Evolutionary conservation across 1,140 invertebrate genomes (phyloP), one percentile per base, ranked within the genome.

Genomic region (Hyles vespertilio): DNA sequence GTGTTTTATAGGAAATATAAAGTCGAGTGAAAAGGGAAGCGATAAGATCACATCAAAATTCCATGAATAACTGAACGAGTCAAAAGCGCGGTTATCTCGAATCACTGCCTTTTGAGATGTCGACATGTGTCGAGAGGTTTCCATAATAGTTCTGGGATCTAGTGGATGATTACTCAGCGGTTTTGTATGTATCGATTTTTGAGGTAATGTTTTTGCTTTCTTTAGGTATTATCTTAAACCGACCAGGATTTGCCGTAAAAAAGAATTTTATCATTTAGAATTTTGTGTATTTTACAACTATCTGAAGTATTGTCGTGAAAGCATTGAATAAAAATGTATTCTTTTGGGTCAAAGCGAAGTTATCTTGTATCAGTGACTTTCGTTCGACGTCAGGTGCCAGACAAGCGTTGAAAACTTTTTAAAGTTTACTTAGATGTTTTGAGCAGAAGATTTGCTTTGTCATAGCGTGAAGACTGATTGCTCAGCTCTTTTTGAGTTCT

Each of bases 81-180:
- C 12, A 50, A 50, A 50, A 12, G 48, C 12, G 12, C 22, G 9
- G 33, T 50, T 50, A 50, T 50, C 48, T 50, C 48, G 33, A 50
- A 50, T 50, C 48, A 50, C 12, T 9, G 48, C 48, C 48, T 32
- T 50, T 50, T 50, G 12, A 50, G 48, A 8, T 50, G 12, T 8
- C 48, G 48, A 32, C 48, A 50, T 50, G 48, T 50, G 48, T 50
- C 48, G 33, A 50, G 48, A 50, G 48, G 48, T 32, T 50, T 8
- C 33, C n/a, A 48, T n/a, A 32, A 5, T 32, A 32, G 8, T 6
- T 50, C 12, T 32, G 6, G 48, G 33, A 32, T 12, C 33, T 32
- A 32, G 12, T 32, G n/a, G 7, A 50, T 22, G 22, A 32, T 32
- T 22, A 8, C 22, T 32, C 3, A 32, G 48, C 9, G 9, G 10